Percentiles rank a stretch among this genome's conserved stretches.
phyloP scores from a whole-genome alignment of 2,888 invertebrate genomes.

The Epistrophe grossulariae region DNA sequence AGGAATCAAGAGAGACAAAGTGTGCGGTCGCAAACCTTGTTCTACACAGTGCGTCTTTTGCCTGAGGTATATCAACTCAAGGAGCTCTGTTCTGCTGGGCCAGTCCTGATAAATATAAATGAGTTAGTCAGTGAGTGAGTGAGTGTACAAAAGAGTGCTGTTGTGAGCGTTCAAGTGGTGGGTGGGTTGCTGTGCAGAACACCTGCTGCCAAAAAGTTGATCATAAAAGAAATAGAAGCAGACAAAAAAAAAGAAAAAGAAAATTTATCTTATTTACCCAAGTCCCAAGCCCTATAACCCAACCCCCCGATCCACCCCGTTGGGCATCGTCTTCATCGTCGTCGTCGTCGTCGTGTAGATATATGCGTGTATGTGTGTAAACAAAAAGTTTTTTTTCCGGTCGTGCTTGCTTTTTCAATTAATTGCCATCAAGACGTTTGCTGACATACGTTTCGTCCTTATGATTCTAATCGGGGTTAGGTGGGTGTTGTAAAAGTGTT shows the following conservation, averaged over 20 bases:
- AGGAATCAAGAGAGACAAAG: conserved; percentile 8
- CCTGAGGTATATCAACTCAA: conserved; percentile 51
- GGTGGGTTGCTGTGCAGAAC: conserved; percentile 48
- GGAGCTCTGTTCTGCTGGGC: conserved; percentile 42
- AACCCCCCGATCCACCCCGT: background rate
- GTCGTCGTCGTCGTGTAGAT: conserved; percentile 22
- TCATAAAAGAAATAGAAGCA: conserved; percentile 31
- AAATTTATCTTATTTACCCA: conserved; percentile 35
- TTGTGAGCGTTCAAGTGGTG: conserved; percentile 39
- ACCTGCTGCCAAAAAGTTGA: conserved; percentile 71
- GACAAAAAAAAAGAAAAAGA: conserved; percentile 3
- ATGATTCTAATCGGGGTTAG: conserved; percentile 41
- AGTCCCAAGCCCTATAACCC: conserved; percentile 4
- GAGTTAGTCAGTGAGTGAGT: conserved; percentile 52
- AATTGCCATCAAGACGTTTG: conserved; percentile 76
- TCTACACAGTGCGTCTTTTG: conserved; percentile 49
- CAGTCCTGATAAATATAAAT: conserved; percentile 53
- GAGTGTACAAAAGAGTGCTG: conserved; percentile 16
- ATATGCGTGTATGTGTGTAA: conserved; percentile 52
- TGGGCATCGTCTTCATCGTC: conserved; percentile 2
- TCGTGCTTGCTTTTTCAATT: conserved; percentile 77
- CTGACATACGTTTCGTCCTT: conserved; percentile 72
- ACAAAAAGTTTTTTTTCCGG: conserved; percentile 70
- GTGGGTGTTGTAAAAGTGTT: conserved; percentile 23
- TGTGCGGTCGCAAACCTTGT: conserved; percentile 26